Conservation (phyloP, 2,113 vertebrate species). For the Alethe castanea region DNA sequence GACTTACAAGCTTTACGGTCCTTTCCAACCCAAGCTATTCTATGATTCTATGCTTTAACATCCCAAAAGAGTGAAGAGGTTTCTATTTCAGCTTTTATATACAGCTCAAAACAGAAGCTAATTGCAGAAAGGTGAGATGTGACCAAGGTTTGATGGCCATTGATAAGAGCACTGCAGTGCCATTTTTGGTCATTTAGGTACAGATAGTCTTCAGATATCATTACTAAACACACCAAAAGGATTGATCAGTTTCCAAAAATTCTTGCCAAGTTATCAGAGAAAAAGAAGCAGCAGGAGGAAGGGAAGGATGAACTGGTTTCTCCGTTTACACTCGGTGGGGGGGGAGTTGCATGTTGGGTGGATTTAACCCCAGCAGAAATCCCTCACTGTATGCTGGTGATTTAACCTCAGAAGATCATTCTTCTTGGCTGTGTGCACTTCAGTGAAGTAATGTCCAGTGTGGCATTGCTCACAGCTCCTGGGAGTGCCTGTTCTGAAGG, state of each 20-base stretch:
- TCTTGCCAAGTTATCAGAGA: not conserved
- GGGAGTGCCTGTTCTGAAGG: not conserved
- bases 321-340: not conserved
- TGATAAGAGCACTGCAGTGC: not conserved
- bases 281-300: not conserved
- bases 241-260: not conserved
- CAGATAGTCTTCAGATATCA: not conserved
- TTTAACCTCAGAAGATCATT: not conserved
- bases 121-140: not conserved
- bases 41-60: not conserved
- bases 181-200: not conserved
- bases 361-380: not conserved
- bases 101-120: not conserved
- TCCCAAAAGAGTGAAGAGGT: not conserved
- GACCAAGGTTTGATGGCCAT: not conserved
- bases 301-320: not conserved
- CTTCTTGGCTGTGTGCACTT: not conserved
- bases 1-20: not conserved
- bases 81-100: not conserved
- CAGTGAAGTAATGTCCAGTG: not conserved
- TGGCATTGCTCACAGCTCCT: not conserved
- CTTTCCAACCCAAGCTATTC: not conserved
- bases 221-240: not conserved
- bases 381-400: accelerated
- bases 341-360: accelerated